Evolutionary conservation across 2,797 vertebrate species (phyloP).

Genomic region (Agapornis canus): DNA sequence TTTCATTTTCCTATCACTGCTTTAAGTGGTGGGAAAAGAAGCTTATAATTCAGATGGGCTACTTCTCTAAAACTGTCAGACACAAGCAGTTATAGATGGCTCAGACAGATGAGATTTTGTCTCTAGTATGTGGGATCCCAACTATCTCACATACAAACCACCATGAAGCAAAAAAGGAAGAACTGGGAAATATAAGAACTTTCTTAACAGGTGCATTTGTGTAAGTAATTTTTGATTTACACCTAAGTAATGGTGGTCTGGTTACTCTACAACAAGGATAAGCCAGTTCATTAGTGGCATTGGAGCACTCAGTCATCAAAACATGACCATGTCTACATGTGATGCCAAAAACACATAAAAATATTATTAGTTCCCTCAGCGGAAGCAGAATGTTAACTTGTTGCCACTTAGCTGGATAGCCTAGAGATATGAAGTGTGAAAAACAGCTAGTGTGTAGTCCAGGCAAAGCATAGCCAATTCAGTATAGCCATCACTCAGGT

Average conservation of each 20-base stretch:
- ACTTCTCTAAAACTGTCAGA: background rate
- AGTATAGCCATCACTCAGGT: background rate
- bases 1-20: background rate
- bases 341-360: background rate
- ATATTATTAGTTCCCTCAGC: background rate
- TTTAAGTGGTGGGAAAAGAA: background rate
- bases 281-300: background rate
- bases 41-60: background rate
- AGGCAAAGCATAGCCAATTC: background rate
- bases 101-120: constrained; percentile 1
- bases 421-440: background rate
- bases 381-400: background rate
- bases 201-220: background rate
- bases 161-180: background rate
- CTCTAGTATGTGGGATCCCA: background rate
- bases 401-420: background rate
- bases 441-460: background rate
- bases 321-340: background rate
- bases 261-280: background rate
- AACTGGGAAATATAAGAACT: background rate
- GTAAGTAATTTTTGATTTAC: background rate
- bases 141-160: background rate
- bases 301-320: background rate
- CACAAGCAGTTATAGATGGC: background rate
- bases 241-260: background rate